Evolutionary conservation across 2,113 vertebrate species (phyloP).

Genomic region (Paracanthobrama guichenoti): DNA sequence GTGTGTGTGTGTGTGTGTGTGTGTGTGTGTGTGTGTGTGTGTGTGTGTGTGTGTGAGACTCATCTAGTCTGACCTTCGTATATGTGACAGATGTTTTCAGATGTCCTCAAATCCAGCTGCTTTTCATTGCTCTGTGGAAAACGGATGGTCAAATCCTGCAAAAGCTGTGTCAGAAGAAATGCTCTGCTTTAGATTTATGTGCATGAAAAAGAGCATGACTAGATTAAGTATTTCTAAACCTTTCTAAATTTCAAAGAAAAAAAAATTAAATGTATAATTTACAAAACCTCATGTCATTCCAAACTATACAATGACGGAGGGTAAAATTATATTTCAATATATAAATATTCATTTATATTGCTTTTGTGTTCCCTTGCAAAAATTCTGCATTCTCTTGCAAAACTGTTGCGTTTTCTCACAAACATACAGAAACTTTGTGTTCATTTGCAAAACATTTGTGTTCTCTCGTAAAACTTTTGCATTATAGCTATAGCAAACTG

Average conservation of each 20-base stretch:
- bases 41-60: constrained; percentile 37
- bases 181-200: neutral
- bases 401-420: no score
- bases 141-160: neutral
- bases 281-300: neutral
- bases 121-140: constrained; percentile 3
- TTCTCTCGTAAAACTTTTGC: neutral
- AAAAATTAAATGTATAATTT: neutral
- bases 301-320: neutral
- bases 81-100: constrained; percentile 35
- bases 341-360: no score
- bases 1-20: neutral
- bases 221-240: neutral
- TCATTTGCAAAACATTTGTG: neutral
- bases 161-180: neutral
- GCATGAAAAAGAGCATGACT: neutral
- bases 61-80: constrained; percentile 22
- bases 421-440: neutral
- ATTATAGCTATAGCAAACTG: no score
- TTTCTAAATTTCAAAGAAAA: neutral
- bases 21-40: constrained; percentile 4
- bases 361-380: no score
- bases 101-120: constrained; percentile 31
- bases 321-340: no score
- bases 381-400: no score